Conservation (phyloP, 2,797 vertebrate species). For the Tokudaia tokunoshimensis region DNA sequence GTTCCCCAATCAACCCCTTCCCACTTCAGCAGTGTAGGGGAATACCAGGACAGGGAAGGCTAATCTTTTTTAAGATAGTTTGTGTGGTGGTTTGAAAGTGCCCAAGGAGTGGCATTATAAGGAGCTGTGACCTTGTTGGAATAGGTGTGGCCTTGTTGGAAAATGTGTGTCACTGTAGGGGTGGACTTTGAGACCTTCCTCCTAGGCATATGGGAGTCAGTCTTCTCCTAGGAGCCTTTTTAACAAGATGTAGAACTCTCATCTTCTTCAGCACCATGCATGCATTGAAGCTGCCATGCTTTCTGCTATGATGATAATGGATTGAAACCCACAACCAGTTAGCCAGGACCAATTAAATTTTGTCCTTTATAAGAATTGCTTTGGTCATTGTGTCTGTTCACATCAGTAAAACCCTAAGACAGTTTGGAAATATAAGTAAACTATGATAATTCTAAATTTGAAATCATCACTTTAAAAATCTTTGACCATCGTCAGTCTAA, state of each 20-base stretch:
- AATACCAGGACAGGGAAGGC: not conserved
- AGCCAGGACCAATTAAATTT: not conserved
- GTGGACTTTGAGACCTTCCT: not conserved
- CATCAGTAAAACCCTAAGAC: not conserved
- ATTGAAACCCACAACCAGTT: not conserved
- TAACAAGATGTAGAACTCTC: not conserved
- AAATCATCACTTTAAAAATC: not conserved
- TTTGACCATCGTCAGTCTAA: conserved; percentile 12
- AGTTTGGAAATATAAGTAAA: not conserved
- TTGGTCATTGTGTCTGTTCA: not conserved
- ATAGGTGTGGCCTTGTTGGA: not conserved
- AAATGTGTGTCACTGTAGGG: not conserved
- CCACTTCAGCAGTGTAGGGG: too few species aligned
- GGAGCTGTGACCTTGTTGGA: not conserved
- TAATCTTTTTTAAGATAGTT: not conserved
- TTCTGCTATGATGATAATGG: not conserved
- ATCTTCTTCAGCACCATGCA: not conserved
- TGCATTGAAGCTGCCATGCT: not conserved
- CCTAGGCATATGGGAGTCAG: not conserved
- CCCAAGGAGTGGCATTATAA: not conserved
- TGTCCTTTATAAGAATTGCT: not conserved
- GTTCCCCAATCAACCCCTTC: too few species aligned
- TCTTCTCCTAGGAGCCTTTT: not conserved
- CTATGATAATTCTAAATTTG: conserved; percentile 28
- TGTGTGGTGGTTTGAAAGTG: not conserved